Evolutionary conservation across 2,113 vertebrate genomes (phyloP).

Genomic region (Verasper variegatus): DNA sequence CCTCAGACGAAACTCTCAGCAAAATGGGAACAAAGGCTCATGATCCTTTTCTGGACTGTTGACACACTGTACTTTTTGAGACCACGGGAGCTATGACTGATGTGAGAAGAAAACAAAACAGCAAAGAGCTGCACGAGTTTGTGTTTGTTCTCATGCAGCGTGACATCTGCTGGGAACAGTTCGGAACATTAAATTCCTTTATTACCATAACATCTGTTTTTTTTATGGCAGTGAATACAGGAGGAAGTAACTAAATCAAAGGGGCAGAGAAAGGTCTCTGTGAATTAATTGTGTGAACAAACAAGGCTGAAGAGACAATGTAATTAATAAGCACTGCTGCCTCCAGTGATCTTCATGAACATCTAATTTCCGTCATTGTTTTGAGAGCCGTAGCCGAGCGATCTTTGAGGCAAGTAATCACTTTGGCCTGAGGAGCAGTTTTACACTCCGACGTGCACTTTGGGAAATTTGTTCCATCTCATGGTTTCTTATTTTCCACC

Average conservation of each 20-base stretch:
- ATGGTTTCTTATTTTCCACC: constrained; percentile 25
- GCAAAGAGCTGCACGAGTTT: background rate
- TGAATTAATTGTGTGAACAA: constrained; percentile 17
- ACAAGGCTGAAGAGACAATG: constrained; percentile 13
- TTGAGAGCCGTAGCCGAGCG: constrained; percentile 42
- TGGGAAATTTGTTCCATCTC: constrained; percentile 39
- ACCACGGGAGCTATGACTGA: background rate
- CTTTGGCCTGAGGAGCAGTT: constrained; percentile 52
- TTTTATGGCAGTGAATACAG: background rate
- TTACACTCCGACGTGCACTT: constrained; percentile 15
- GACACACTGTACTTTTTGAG: background rate
- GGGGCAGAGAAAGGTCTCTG: background rate
- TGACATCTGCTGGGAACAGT: background rate
- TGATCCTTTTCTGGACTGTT: constrained; percentile 9
- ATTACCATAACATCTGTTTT: background rate
- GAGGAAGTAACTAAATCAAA: constrained; percentile 17
- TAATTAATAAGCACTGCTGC: constrained; percentile 34
- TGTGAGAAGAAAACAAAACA: background rate
- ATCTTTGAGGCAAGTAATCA: constrained; percentile 58
- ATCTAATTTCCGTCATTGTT: constrained; percentile 44
- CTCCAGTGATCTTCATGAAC: constrained; percentile 36
- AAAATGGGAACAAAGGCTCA: constrained; percentile 1
- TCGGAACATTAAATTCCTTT: background rate
- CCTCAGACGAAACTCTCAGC: background rate
- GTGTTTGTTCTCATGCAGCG: background rate